Base-by-base conservation (phyloP, 2,113 vertebrate species). In the Indri indri region DNA sequence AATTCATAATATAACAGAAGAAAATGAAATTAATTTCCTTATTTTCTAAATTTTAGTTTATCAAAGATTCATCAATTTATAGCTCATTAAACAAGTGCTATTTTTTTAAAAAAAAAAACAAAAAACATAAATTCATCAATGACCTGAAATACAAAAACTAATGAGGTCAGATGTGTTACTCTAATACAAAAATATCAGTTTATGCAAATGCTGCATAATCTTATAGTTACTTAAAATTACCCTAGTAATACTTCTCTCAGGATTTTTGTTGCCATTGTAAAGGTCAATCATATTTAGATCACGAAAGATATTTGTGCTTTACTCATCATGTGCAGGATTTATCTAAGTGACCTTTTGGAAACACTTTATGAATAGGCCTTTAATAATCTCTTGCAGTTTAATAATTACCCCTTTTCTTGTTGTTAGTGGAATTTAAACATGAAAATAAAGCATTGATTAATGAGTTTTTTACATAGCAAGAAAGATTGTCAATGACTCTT, bases 321-420 rank as follows among this genome's bases (percentile, higher is more conserved):
- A 97, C 83, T 97, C 82, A 97, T 95, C 86, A 59, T 89, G n/a
- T 96, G 79, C 94, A 98, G 97, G 92, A 97, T 96, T 98, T 98
- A 98, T 90, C 97, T 98, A 93, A 91, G 92, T 98, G 97, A 97
- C 91, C 96, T 97, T 98, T 98, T 86, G 82, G 66, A 97, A 97
- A 98, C 83, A 92, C 94, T 96, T 93, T 89, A 94, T 98, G 97
- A 98, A 97, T 96, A 98, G 97, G 52, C 25, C 40, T 96, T 94
- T 96, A 94, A 88, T 85, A 95, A 95, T 77, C 96, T 52, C 54
- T 92, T 95, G 87, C 7, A 88, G 84, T 96, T 95, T 84, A 96
- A 90, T 95, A 92, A 95, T 92, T 95, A 27, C 23, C 47, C n/a
- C 71, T 94, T 96, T 94, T 74, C 82, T 95, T 84, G 4, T 83